Conservation (phyloP, 2,888 invertebrate genomes). For the Eudemis profundana region DNA sequence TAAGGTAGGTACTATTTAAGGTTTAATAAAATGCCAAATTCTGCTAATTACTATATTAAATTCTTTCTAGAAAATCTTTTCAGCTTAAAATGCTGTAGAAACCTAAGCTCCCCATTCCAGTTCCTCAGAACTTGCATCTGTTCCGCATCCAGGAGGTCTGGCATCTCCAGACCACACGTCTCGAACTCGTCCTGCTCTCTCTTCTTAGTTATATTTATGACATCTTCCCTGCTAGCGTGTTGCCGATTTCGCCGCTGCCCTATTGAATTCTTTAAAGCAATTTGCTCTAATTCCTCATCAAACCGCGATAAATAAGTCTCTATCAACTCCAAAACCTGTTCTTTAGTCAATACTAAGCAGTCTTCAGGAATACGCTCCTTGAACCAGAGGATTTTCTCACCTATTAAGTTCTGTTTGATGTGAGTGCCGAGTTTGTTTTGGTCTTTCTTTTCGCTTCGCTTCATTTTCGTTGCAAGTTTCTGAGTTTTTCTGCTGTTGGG, state of each 20-base stretch:
- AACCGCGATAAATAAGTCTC: constrained; percentile 85
- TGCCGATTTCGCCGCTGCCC: constrained; percentile 90
- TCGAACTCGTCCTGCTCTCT: constrained; percentile 90
- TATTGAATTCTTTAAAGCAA: constrained; percentile 91
- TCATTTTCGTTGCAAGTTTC: constrained; percentile 89
- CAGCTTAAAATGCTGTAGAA: constrained; percentile 88
- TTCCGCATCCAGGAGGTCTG: constrained; percentile 86
- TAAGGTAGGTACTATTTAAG: too few species aligned
- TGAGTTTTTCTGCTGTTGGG: constrained; percentile 94
- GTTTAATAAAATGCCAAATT: constrained; percentile 24
- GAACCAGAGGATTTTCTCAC: constrained; percentile 93
- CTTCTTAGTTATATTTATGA: constrained; percentile 90
- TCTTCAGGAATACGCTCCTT: constrained; percentile 87
- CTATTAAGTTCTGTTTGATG: constrained; percentile 89
- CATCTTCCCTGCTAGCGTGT: constrained; percentile 92
- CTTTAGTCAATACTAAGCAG: constrained; percentile 82
- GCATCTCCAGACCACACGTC: constrained; percentile 92
- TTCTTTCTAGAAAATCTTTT: constrained; percentile 83
- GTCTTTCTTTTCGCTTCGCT: constrained; percentile 86
- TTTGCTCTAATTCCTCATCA: constrained; percentile 92
- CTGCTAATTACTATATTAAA: constrained; percentile 54
- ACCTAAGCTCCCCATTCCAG: constrained; percentile 89
- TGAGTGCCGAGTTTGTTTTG: constrained; percentile 87
- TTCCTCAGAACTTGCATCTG: constrained; percentile 86
- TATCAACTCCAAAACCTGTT: constrained; percentile 86